Percentiles rank a stretch among this genome's conserved stretches.
Evolutionary conservation across 2,113 vertebrate species (phyloP).

Genomic region (Coryphaenoides rupestris): DNA sequence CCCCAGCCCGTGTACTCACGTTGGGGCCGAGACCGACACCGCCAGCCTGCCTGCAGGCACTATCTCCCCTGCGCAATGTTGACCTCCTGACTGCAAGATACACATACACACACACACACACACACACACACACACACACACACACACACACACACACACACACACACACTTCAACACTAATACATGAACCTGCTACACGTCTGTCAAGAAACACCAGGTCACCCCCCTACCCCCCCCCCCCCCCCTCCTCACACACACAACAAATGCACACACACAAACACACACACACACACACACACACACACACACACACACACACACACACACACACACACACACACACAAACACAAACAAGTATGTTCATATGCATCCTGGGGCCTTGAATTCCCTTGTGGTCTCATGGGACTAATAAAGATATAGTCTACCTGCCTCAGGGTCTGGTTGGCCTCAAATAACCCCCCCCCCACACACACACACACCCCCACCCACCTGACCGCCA

Average conservation of each 20-base stretch:
- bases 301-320: slow-evolving; percentile 16
- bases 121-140: neutral
- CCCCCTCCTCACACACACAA: no score
- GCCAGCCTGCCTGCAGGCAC: slow-evolving; percentile 4
- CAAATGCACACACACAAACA: slow-evolving; percentile 6
- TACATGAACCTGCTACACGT: slow-evolving; percentile 17
- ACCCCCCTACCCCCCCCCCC: slow-evolving; percentile 4
- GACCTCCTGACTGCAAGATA: slow-evolving; percentile 2
- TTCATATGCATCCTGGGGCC: slow-evolving; percentile 25
- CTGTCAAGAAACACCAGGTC: slow-evolving; percentile 21
- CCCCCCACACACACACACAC: slow-evolving; percentile 18
- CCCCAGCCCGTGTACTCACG: no score
- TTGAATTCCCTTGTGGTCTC: slow-evolving; percentile 44
- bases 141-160: slow-evolving; percentile 2
- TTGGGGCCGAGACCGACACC: no score
- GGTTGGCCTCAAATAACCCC: slow-evolving; percentile 9
- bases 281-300: slow-evolving; percentile 15
- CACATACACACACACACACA: neutral
- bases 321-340: slow-evolving; percentile 7
- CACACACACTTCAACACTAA: neutral
- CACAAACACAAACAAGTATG: slow-evolving; percentile 14
- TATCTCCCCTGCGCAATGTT: neutral
- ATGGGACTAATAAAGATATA: slow-evolving; percentile 70
- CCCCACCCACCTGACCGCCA: slow-evolving; percentile 25
- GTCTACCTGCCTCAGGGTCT: slow-evolving; percentile 63